A percentile compares a stretch with the other conserved stretches of the same genome.
Conservation (phyloP, 1,140 invertebrate species). For the Drosophila subobscura region DNA sequence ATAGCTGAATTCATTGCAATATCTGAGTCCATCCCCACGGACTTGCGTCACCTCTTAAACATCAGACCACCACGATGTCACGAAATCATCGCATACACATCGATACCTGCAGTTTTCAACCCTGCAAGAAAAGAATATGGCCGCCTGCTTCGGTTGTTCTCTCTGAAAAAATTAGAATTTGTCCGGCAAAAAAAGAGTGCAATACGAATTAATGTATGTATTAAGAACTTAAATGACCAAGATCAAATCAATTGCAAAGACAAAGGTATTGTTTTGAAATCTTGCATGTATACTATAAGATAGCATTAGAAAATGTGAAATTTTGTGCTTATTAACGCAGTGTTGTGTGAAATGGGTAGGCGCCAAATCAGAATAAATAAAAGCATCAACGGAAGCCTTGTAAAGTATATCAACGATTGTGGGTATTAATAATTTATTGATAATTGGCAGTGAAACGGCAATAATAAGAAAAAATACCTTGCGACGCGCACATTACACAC, state of each 20-base stretch:
- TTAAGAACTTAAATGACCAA: constrained; percentile 3
- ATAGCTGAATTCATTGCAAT: not conserved
- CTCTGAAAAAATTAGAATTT: constrained; percentile 58
- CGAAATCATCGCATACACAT: constrained; percentile 10
- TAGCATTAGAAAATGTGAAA: not conserved
- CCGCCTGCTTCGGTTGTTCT: constrained; percentile 54
- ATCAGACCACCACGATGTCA: not conserved
- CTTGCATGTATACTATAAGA: no score
- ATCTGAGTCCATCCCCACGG: not conserved
- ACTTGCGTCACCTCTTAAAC: constrained; percentile 20
- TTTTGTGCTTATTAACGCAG: constrained; percentile 12
- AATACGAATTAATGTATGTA: constrained; percentile 60
- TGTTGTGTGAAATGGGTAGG: constrained; percentile 26
- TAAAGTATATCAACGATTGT: no score
- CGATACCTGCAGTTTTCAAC: constrained; percentile 20
- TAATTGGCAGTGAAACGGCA: not conserved
- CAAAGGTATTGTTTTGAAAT: no score
- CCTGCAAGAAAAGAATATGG: constrained; percentile 49
- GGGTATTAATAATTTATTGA: not conserved
- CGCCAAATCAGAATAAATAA: constrained; percentile 21
- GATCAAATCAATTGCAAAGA: no score
- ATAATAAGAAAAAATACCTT: constrained; percentile 22
- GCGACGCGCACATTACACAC: constrained; percentile 40
- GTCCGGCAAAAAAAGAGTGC: constrained; percentile 62
- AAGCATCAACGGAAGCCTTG: constrained; percentile 6